Percentiles rank a stretch among this genome's conserved stretches.
phyloP scores from a whole-genome alignment of 1,140 invertebrate genomes.

The Diprion similis region DNA sequence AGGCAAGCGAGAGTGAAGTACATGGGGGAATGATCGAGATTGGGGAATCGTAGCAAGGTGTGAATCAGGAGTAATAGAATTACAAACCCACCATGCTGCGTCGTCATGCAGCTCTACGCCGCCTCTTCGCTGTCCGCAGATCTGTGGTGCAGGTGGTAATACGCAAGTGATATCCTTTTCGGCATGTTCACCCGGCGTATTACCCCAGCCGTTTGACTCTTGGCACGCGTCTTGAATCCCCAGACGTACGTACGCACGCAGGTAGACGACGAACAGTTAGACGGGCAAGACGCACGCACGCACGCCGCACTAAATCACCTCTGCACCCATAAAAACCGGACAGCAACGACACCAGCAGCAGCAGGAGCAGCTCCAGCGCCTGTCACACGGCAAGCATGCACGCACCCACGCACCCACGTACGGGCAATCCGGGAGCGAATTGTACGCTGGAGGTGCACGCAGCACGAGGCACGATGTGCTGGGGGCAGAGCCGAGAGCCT shows the following conservation, averaged over 20 bases:
- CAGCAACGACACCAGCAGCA: not conserved
- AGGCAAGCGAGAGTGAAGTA: not conserved
- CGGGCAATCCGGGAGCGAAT: not conserved
- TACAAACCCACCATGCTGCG: not conserved
- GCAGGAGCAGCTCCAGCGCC: too few relatives aligned
- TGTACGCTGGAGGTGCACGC: not conserved
- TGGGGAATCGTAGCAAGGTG: too few relatives aligned
- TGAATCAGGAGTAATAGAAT: not conserved
- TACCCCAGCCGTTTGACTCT: too few relatives aligned
- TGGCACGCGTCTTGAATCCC: too few relatives aligned
- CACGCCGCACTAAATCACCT: not conserved
- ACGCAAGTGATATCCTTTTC: not conserved
- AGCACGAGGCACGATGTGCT: not conserved
- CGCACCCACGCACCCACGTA: not conserved
- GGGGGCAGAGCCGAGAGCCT: not conserved
- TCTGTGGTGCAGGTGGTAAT: not conserved
- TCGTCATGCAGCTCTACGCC: conserved; percentile 2
- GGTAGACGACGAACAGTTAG: too few relatives aligned
- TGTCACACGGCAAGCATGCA: not conserved
- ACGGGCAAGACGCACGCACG: not conserved
- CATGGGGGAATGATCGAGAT: too few relatives aligned
- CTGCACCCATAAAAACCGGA: not conserved
- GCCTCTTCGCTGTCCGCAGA: conserved; percentile 1
- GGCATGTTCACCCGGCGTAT: too few relatives aligned
- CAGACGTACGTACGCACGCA: too few relatives aligned